These are phyloP conservation scores for Cheilosia vulpina DNA, from an alignment of 2,888 invertebrate species.

Conservation along the genomic window DNA sequence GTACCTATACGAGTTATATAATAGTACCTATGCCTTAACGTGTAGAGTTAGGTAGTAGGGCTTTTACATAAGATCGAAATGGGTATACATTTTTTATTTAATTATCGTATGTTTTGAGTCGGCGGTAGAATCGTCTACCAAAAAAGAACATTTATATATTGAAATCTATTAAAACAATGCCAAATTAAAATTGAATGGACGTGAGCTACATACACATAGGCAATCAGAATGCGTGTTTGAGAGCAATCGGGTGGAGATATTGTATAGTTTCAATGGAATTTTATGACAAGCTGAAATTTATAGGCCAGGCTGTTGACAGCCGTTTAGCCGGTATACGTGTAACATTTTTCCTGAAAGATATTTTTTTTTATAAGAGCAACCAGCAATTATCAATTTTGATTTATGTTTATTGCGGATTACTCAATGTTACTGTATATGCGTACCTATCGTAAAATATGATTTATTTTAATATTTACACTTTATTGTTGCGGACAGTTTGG, in stretches of 20 bases:
- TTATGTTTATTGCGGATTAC: constrained; percentile 4
- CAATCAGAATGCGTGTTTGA: neutral
- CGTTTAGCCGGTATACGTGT: neutral
- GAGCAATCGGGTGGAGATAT: neutral
- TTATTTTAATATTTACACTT: neutral
- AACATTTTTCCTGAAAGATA: constrained; percentile 9
- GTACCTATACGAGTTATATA: neutral
- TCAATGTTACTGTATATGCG: neutral
- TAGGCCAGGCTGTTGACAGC: constrained; percentile 27
- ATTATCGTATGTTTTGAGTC: neutral
- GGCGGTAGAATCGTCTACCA: neutral
- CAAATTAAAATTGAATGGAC: constrained; percentile 16
- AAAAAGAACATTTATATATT: constrained; percentile 8
- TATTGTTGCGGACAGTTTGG: neutral
- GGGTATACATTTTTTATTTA: constrained; percentile 32
- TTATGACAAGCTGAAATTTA: constrained; percentile 26
- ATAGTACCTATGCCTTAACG: neutral
- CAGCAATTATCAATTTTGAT: constrained; percentile 31
- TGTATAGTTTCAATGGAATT: constrained; percentile 24
- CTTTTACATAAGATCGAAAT: constrained; percentile 2
- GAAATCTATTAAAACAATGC: constrained; percentile 17
- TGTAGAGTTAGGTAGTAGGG: constrained; percentile 14
- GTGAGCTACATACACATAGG: constrained; percentile 4
- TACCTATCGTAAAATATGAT: neutral
- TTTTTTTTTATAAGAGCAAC: neutral